Base-by-base conservation (phyloP, 2,113 vertebrate genomes). In the Lamprologus callipterus region DNA sequence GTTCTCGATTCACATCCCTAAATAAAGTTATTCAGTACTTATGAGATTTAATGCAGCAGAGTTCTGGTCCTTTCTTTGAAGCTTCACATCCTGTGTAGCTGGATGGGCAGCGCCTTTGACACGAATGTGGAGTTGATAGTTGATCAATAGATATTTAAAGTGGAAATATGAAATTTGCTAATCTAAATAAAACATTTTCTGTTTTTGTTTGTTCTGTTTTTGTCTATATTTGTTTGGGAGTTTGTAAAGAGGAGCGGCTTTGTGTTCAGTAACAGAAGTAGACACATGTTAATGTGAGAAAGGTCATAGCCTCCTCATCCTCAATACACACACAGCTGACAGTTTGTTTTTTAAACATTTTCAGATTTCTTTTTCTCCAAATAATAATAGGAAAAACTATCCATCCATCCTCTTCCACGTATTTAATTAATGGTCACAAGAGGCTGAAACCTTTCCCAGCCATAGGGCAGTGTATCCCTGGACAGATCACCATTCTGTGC, bases 351-450 rank as follows among this genome's bases (percentile, higher is more conserved):
- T 65, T n/a, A 35, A 63, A 63, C 6, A 63, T 35, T 65, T 35
- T 65, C 60, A 35, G 31, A 35, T n/a, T 2, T 65, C 0, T 63
- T 65, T 65, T 65, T 35, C 17, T 35, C 60, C 60, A 63, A 35
- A 63, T 63, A 12, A 63, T 63, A 35, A 65, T 35, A 12, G 9
- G 31, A 2, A 35, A 65, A 35, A 65, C 31, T n/a, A 63, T 35
- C 58, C 58, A 63, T 35, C 28, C 16, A 65, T 35, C 60, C 17
- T 5, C 60, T 65, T 65, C 4, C 9, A 65, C 31, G 0, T 65
- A 35, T 65, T 65, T 35, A 35, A 65, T 65, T 65, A 65, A n/a
- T 65, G 31, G 60, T 35, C 60, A 65, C 60, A 65, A n/a, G 31
- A 35, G 60, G 17, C 60, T 12, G 60, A 65, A 65, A 65, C 31